Conservation (phyloP, 2,888 invertebrate species). For the Lithosia quadra region DNA sequence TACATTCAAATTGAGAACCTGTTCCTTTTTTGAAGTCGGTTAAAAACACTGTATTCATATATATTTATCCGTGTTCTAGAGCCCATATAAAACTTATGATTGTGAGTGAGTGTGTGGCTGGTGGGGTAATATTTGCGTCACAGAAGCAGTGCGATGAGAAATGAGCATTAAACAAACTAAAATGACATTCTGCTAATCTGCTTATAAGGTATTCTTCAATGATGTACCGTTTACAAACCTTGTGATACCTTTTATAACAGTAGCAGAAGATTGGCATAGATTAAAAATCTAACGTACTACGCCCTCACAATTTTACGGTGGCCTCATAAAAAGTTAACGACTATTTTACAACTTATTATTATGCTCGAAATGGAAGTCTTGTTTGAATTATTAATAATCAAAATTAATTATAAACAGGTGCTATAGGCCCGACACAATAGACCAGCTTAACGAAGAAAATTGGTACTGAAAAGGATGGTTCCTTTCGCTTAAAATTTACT, state of each 20-base stretch:
- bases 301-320: constrained; percentile 4
- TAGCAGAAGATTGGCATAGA: not conserved
- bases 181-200: no score
- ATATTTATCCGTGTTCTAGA: no score
- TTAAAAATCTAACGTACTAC: not conserved
- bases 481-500: not conserved
- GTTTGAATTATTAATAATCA: constrained; percentile 1
- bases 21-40: no score
- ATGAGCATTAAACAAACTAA: no score
- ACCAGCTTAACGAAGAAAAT: not conserved
- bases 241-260: not conserved
- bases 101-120: no score
- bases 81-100: no score
- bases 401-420: constrained; percentile 3
- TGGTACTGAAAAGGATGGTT: not conserved
- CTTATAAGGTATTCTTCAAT: no score
- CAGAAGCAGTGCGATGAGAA: no score
- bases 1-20: no score
- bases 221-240: not conserved
- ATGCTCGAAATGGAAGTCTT: not conserved
- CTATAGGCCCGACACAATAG: constrained; percentile 6
- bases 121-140: no score
- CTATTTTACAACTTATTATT: constrained; percentile 4
- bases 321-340: constrained; percentile 2
- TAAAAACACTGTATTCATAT: no score